Percentiles rank a stretch among this genome's conserved stretches.
phyloP scores from a whole-genome alignment of 2,888 invertebrate genomes.

The Bembecia ichneumoniformis region DNA sequence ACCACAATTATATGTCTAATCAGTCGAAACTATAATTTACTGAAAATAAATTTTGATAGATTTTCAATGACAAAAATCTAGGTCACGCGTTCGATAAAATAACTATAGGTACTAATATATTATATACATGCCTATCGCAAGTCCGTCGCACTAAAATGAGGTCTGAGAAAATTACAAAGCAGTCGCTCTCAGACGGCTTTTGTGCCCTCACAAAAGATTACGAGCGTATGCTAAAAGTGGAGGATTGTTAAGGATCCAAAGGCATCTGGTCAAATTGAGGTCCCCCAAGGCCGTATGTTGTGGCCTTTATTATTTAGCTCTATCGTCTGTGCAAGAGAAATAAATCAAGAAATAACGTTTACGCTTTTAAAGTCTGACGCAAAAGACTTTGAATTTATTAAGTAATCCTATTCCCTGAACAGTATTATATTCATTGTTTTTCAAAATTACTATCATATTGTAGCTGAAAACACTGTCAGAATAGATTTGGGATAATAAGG shows the following conservation, averaged over 20 bases:
- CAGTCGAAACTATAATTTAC: too few species aligned
- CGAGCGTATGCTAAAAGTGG: constrained; percentile 1
- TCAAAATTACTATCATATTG: too few species aligned
- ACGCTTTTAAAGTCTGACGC: too few species aligned
- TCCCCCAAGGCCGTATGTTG: constrained; percentile 24
- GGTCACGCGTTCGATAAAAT: not conserved
- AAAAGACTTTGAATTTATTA: too few species aligned
- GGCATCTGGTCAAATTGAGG: constrained; percentile 15
- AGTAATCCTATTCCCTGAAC: too few species aligned
- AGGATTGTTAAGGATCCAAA: constrained; percentile 14
- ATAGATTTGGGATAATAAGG: too few species aligned
- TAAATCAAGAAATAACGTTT: too few species aligned
- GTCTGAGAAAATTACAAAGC: not conserved
- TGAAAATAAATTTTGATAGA: too few species aligned
- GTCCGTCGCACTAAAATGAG: not conserved
- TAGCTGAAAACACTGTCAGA: too few species aligned
- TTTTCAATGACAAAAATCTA: not conserved
- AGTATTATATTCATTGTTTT: too few species aligned
- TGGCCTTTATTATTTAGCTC: constrained; percentile 9
- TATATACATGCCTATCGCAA: not conserved
- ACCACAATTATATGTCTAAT: too few species aligned
- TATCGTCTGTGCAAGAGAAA: too few species aligned
- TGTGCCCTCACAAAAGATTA: not conserved
- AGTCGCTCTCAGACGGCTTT: constrained; percentile 11
- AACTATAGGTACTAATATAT: not conserved